Base-by-base conservation (phyloP, 2,888 invertebrate species). In the Agriopis leucophaearia region DNA sequence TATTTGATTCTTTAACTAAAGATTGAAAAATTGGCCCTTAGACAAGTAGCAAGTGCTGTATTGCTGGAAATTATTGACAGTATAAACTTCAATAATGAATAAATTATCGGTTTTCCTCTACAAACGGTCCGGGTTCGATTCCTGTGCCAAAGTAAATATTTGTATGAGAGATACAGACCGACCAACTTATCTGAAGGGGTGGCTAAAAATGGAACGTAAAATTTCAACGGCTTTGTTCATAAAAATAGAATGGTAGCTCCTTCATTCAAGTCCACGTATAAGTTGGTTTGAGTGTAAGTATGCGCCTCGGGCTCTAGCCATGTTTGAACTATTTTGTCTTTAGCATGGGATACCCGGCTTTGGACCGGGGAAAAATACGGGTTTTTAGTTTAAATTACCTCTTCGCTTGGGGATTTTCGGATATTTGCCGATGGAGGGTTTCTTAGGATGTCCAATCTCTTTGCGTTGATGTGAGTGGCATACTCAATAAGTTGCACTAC, bases 101-200 rank as follows among this genome's bases (percentile, higher is more conserved):
- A 71, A 75, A 68, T 62, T 73, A 72, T 70, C 65, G 72, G 66
- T 69, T 70, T 57, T 62, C 64, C 35, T 56, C 35, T 64, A 61
- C 70, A 70, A 72, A 70, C 69, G 63, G 66, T 15, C 27, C 69
- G 65, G 68, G 75, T 75, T 75, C 75, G 68, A 70, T 70, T 73
- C 73, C 61, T 42, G 70, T 68, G 73, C 75, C 75, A 73, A 75
- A 63, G 60, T 73, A 72, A 75, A 73, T 73, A 68, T 75, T 73
- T 71, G 72, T 69, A 55, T 56, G 65, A 66, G 69, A 60, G 70
- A 65, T 72, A 51, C 51, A 51, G 35, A 51, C n/a, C 36, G 35
- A 36, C 51, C 35, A 9, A 51, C 36, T 51, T 51, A 51, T 35
- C 35, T 13, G n/a, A 13, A 2, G 0, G n/a, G 35, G 6, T n/a